Base-by-base conservation (phyloP, 2,888 invertebrate species). In the Papilio demoleus region DNA sequence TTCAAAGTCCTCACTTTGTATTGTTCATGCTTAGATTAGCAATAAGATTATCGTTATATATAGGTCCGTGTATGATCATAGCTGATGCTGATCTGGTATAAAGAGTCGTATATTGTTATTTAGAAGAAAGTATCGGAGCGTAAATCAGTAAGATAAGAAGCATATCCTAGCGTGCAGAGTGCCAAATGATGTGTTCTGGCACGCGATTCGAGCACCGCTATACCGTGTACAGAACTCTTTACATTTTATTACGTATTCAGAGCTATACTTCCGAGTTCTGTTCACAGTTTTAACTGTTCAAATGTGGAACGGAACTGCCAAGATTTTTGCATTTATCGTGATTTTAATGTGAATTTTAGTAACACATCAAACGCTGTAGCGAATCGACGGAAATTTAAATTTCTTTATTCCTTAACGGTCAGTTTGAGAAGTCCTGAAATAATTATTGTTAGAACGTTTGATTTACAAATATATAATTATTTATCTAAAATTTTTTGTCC, bases 81-180 rank as follows among this genome's bases (percentile, higher is more conserved):
- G 14, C 27, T 53, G 53, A 67, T 61, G 22, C 38, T 38, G 61
- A 40, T 61, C 38, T 6, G 17, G 53, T 38, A 53, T 66, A 47
- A 50, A 50, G 47, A 34, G 27, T n/a, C 47, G 6, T 47, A 36
- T 50, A 50, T 66, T 65, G 60, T 61, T 65, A 60, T 60, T 65
- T 53, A 65, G 61, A 61, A 65, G 40, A 77, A 72, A 72, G 74
- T 74, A 74, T 75, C 73, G 73, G 75, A 76, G 76, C 74, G 72
- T 75, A 76, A 77, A 76, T 76, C 74, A 73, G 72, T 73, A 61
- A 71, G 68, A 71, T 73, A 73, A 70, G 72, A 76, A 77, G 76
- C 79, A 73, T 76, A 73, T 81, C 79, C 75, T 83, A 83, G 84
- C 85, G 85, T 88, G 88, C 86, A 82, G 79, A 80, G 86, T 88